Evolutionary conservation across 2,888 invertebrate genomes (phyloP), one percentile per base, ranked within the genome.

Genomic region (Cryptophagus acutangulus): DNA sequence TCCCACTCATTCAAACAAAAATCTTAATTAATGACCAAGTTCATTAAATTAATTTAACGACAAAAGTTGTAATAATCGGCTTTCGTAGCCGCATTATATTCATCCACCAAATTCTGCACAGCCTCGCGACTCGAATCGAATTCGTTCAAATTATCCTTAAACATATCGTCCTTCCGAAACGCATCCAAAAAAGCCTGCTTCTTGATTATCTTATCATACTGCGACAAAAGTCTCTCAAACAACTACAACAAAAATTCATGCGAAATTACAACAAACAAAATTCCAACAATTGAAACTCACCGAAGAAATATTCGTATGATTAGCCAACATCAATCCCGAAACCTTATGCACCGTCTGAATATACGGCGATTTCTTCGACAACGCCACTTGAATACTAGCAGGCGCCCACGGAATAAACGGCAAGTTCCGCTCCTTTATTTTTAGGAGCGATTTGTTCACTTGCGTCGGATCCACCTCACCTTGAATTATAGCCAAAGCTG

Each of bases 331-430:
- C 31, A 99, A 78, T 2, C 99, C 97, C 15, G 95, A 96, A 1
- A 97, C 96, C 54, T 94, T 79, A 71, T 96, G 94, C 15, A 91
- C 84, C 40, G 92, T 87, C 67, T 89, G 90, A 41, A 97, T 87
- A 65, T 96, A 95, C 0, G 96, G 96, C 8, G 95, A 95, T 66
- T 93, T 91, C 30, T 90, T 78, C 0, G 95, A 94, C 14, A 96
- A 74, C 0, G 95, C 95, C 43, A 99, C 95, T 73, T 97, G 93
- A 51, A 96, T 94, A 68, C 92, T 91, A 0, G 95, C 94, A 8
- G 96, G 96, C 2, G 95, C 94, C 96, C 96, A 97, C 2, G 94
- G 93, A 58, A 97, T 96, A 68, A 96, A 96, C 62, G 93, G 88
- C 45, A 95, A 72, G 69, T 94, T 93, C 15, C 94, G 77, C 68